Base-by-base conservation (phyloP, 2,888 invertebrate species). In the Hirtodrosophila confusa region DNA sequence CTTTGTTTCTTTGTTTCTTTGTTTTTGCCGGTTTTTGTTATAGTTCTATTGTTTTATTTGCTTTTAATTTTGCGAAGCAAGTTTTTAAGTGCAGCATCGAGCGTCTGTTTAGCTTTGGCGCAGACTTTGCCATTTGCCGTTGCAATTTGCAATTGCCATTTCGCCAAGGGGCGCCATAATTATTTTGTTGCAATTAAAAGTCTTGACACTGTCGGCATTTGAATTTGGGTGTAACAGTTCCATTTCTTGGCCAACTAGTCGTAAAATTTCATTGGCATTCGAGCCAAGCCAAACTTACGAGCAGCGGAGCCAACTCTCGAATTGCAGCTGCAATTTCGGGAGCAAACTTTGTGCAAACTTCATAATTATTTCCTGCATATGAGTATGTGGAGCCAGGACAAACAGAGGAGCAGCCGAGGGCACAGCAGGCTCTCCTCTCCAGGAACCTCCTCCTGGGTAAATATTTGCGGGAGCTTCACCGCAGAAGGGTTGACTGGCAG, bases 141-240 rank as follows among this genome's bases (percentile, higher is more conserved):
- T 55, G 69, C 63, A 63, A 69, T 78, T 74, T 78, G 67, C 64
- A 63, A 78, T 75, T 78, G 66, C 31, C 31, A 31, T 5, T 27
- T 27, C 6, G 71, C 78, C 78, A 62, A 51, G 67, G 67, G 75
- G 80, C 77, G 80, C 83, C 79, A 85, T 85, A 84, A 84, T 84
- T 84, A 83, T 85, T 85, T 80, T 78, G 86, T 83, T 82, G 84
- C 84, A 82, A 82, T 82, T 82, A 84, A 84, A 77, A 84, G 78
- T 82, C 84, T 69, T 77, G 84, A 80, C 79, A 84, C 77, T 78
- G 71, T 65, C 56, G 50, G 51, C 69, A 64, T 70, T 67, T 58
- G 57, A 61, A 70, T 67, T 70, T 58, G 31, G 31, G 33, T 43
- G 41, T 69, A 51, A 51, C 69, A 43, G 35, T 41, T 49, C 10